These are phyloP conservation scores for Calephelis nemesis DNA, from an alignment of 1,140 invertebrate genomes.

Conservation along the genomic window DNA sequence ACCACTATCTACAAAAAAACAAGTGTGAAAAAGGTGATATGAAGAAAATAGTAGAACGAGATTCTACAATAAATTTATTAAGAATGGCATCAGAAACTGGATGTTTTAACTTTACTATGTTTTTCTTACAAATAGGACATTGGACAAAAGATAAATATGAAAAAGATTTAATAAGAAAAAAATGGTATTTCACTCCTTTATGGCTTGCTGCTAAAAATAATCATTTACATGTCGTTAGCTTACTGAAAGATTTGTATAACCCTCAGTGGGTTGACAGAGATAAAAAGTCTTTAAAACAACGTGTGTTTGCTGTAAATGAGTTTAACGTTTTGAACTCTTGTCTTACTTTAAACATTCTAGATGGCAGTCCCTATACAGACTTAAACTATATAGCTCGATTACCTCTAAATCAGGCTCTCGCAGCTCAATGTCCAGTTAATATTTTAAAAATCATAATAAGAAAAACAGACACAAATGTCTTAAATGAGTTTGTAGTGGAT, in stretches of 20 bases:
- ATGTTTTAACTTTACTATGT: constrained; percentile 6
- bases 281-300: not conserved
- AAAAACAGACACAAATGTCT: not conserved
- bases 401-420: constrained; percentile 6
- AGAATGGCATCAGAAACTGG: constrained; percentile 18
- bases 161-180: constrained; percentile 2
- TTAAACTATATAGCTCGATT: not conserved
- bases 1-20: not conserved
- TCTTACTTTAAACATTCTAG: constrained; percentile 9
- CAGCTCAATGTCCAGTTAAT: not conserved
- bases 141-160: constrained; percentile 4
- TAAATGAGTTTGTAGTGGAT: constrained; percentile 10
- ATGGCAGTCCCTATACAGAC: not conserved
- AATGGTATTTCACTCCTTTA: constrained; percentile 22
- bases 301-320: constrained; percentile 4
- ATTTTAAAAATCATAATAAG: not conserved
- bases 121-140: not conserved
- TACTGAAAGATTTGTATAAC: not conserved
- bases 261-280: constrained; percentile 21
- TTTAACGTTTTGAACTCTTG: constrained; percentile 12
- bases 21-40: constrained; percentile 2
- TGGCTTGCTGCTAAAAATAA: constrained; percentile 21
- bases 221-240: constrained; percentile 1
- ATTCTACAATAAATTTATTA: constrained; percentile 14
- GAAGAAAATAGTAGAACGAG: not conserved